Percentiles rank a stretch among this genome's conserved stretches.
These are phyloP conservation scores for Eptesicus fuscus DNA, from an alignment of 2,113 vertebrate genomes.

Conservation along the genomic window DNA sequence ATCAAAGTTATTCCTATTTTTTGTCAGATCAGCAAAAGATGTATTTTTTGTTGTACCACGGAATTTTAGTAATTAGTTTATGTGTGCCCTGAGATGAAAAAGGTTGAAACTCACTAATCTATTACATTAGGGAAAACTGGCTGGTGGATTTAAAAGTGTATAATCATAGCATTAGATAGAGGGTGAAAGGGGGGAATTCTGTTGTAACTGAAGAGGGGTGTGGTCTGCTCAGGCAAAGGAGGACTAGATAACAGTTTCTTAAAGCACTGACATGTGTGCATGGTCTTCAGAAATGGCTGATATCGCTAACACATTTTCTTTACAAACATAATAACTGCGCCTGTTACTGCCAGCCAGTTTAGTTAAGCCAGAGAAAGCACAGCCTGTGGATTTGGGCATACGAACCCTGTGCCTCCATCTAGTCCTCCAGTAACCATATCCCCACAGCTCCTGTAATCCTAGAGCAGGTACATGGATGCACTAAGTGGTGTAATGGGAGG, in stretches of 20 bases:
- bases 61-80: not conserved
- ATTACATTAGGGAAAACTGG: not conserved
- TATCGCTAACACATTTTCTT: not conserved
- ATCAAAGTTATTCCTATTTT: not conserved
- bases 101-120: not conserved
- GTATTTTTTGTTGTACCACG: not conserved
- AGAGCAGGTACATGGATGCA: conserved; percentile 68
- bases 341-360: not conserved
- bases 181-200: conserved; percentile 27
- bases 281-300: not conserved
- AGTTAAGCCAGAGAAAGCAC: not conserved
- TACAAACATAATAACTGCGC: not conserved
- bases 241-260: conserved; percentile 1
- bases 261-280: not conserved
- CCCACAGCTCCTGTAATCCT: conserved; percentile 60
- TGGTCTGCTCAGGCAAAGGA: conserved; percentile 15
- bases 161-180: not conserved
- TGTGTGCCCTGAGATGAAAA: not conserved
- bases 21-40: not conserved
- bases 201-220: conserved; percentile 54
- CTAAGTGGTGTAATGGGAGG: conserved; percentile 73
- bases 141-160: not conserved
- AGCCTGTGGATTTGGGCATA: conserved; percentile 25
- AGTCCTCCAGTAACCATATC: conserved; percentile 57
- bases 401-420: conserved; percentile 6